Conservation (phyloP, 2,113 vertebrate genomes). For the Pseudorasbora parva region DNA sequence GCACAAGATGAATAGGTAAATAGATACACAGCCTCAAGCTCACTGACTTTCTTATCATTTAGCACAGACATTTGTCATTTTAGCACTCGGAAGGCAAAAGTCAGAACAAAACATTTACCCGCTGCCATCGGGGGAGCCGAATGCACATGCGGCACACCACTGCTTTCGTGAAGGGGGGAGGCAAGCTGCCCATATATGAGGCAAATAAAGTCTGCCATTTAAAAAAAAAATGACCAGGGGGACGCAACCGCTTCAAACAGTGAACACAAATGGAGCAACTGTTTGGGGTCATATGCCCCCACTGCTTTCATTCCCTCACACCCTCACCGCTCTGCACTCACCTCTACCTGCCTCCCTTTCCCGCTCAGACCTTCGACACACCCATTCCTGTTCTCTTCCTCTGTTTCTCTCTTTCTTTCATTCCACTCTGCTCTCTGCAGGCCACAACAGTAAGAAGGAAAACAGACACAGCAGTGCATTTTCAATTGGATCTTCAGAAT, state of each 20-base stretch:
- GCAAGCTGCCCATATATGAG: slow-evolving; percentile 51
- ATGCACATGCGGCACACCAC: slow-evolving; percentile 52
- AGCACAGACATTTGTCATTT: slow-evolving; percentile 24
- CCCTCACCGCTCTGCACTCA: slow-evolving; percentile 38
- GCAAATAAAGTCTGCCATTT: slow-evolving; percentile 51
- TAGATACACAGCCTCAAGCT: slow-evolving; percentile 42
- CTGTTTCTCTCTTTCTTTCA: slow-evolving; percentile 35
- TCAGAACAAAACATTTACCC: slow-evolving; percentile 31
- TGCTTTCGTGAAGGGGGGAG: slow-evolving; percentile 48
- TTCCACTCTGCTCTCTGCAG: slow-evolving; percentile 54
- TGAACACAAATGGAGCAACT: slow-evolving; percentile 48
- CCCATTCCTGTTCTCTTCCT: slow-evolving; percentile 24
- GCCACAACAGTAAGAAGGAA: slow-evolving; percentile 67
- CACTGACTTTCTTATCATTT: slow-evolving; percentile 38
- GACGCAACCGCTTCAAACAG: slow-evolving; percentile 60
- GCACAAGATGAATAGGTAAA: slow-evolving; percentile 37
- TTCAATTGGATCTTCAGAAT: slow-evolving; percentile 76
- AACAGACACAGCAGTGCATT: slow-evolving; percentile 70
- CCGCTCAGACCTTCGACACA: slow-evolving; percentile 58
- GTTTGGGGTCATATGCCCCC: slow-evolving; percentile 54
- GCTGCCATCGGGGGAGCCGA: slow-evolving; percentile 18
- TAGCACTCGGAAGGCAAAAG: slow-evolving; percentile 19
- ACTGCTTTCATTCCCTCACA: slow-evolving; percentile 36
- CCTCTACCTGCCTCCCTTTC: slow-evolving; percentile 63
- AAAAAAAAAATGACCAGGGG: slow-evolving; percentile 56